Percentiles rank a stretch among this genome's conserved stretches.
These are phyloP conservation scores for Bilobella aurantiaca DNA, from an alignment of 1,140 invertebrate genomes.

Conservation along the genomic window DNA sequence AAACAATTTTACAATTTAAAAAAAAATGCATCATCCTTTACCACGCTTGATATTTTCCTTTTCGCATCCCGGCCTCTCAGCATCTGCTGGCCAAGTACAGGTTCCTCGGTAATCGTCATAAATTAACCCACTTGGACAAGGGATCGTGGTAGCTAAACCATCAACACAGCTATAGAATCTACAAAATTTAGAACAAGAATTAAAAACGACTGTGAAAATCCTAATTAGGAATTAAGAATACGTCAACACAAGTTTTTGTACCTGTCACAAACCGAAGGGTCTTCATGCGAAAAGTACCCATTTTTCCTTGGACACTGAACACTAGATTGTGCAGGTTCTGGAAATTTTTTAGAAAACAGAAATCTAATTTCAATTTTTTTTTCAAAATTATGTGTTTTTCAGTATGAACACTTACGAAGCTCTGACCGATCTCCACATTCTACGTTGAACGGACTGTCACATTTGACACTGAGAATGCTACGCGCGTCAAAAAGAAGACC, in stretches of 20 bases:
- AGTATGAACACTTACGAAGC: slow-evolving; percentile 54
- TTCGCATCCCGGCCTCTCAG: slow-evolving; percentile 47
- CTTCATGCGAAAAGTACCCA: slow-evolving; percentile 66
- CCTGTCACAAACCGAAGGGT: slow-evolving; percentile 64
- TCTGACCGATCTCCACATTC: slow-evolving; percentile 62
- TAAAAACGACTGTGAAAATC: no score
- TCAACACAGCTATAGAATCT: slow-evolving; percentile 58
- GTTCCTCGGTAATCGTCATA: slow-evolving; percentile 63
- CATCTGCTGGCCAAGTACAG: slow-evolving; percentile 56
- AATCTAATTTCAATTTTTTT: not conserved
- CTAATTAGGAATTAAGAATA: no score
- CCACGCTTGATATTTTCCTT: slow-evolving; percentile 55
- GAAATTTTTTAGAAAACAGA: not conserved
- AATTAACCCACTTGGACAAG: slow-evolving; percentile 68
- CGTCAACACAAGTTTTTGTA: slow-evolving; percentile 53
- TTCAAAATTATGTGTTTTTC: not conserved
- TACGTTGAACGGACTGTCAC: slow-evolving; percentile 61
- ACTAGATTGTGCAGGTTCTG: slow-evolving; percentile 34
- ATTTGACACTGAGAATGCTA: slow-evolving; percentile 60
- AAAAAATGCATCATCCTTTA: slow-evolving; percentile 31
- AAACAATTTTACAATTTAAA: not conserved
- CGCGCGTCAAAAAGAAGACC: slow-evolving; percentile 68
- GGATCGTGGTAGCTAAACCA: slow-evolving; percentile 53
- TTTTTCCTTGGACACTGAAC: slow-evolving; percentile 57
- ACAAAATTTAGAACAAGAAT: no score